Evolutionary conservation across 2,113 vertebrate genomes (phyloP).

Genomic region (Ibidorhyncha struthersii): DNA sequence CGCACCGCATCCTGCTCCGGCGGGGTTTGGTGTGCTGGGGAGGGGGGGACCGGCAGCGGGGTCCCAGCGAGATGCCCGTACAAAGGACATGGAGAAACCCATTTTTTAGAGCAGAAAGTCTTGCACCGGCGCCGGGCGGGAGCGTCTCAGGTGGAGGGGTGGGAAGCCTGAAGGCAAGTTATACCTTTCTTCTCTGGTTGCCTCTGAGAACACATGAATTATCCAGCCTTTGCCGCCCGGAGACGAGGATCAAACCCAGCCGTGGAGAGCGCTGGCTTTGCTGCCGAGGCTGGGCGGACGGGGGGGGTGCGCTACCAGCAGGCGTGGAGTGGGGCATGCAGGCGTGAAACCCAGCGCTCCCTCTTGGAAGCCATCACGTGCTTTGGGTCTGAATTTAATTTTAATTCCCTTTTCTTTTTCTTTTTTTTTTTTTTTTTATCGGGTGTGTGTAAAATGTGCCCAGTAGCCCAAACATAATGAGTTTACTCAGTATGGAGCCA

Average conservation of each 20-base stretch:
- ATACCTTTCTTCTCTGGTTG: not conserved
- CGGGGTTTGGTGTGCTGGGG: rapidly evolving
- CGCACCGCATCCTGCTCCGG: not conserved
- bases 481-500: not conserved
- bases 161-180: constrained; percentile 45
- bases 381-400: not conserved
- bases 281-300: rapidly evolving
- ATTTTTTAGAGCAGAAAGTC: not conserved
- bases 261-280: not conserved
- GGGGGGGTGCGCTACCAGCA: not conserved
- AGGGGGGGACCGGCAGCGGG: rapidly evolving
- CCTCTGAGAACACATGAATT: constrained; percentile 26
- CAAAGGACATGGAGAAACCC: not conserved
- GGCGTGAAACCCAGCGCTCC: not conserved
- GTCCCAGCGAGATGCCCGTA: not conserved
- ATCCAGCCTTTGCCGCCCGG: not conserved
- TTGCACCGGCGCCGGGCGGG: not conserved
- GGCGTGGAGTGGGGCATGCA: not conserved
- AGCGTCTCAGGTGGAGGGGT: not conserved
- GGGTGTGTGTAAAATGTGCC: not conserved
- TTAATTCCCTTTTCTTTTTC: not conserved
- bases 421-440: not conserved
- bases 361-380: not conserved
- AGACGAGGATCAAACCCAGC: constrained; percentile 32
- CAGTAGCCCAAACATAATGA: not conserved